Conservation (phyloP, 2,797 vertebrate genomes). For the Pseudotriccus pelzelni region DNA sequence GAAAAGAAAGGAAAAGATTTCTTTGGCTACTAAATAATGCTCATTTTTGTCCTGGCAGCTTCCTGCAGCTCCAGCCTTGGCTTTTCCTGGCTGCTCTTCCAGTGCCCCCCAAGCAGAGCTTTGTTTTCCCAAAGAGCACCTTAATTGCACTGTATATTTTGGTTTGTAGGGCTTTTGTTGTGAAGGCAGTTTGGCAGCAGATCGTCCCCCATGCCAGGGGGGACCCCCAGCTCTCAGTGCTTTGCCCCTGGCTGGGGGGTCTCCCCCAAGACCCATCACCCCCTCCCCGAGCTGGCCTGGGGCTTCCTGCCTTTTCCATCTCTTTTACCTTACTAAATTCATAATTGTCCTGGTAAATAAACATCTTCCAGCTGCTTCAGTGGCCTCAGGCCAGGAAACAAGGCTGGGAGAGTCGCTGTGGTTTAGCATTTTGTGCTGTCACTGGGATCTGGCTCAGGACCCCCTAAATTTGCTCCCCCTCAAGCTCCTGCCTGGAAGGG, state of each 20-base stretch:
- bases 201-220: fast-evolving
- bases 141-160: not conserved
- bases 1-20: not conserved
- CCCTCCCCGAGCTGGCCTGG: not conserved
- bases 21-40: not conserved
- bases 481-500: not conserved
- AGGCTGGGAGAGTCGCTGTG: not conserved
- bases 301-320: not conserved
- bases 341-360: not conserved
- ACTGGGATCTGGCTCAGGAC: not conserved
- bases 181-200: not conserved
- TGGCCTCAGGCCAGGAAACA: not conserved
- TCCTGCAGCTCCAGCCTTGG: not conserved
- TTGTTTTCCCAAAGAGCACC: not conserved
- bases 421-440: fast-evolving
- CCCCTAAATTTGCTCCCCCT: not conserved
- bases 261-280: not conserved
- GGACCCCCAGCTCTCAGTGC: not conserved
- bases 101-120: not conserved
- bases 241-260: not conserved
- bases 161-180: not conserved
- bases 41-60: not conserved
- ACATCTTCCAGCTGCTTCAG: not conserved
- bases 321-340: not conserved
- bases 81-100: not conserved